phyloP scores from a whole-genome alignment of 2,888 invertebrate species.

The Protonemura montana region DNA sequence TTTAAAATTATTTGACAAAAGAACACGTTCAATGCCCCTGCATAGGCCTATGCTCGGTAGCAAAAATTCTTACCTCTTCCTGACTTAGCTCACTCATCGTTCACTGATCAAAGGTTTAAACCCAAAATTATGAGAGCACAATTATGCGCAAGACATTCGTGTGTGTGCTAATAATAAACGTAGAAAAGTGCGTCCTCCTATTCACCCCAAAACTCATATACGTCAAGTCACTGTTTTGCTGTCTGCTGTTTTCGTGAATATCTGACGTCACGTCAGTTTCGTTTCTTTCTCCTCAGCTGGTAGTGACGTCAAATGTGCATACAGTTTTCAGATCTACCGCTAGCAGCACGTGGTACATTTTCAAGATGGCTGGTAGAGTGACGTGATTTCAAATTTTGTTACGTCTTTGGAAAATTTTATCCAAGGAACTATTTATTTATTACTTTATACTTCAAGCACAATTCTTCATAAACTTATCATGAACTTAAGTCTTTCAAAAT shows the following conservation, averaged over 20 bases:
- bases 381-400: background rate
- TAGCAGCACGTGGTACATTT: background rate
- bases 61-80: conserved; percentile 77
- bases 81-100: conserved; percentile 85
- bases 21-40: background rate
- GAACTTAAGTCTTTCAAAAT: background rate
- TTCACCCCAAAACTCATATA: conserved; percentile 34
- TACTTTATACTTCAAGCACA: background rate
- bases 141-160: background rate
- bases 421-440: background rate
- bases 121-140: conserved; percentile 21
- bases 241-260: conserved; percentile 32
- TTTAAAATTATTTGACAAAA: background rate
- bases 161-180: conserved; percentile 38
- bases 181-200: conserved; percentile 49
- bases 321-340: background rate
- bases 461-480: background rate
- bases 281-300: conserved; percentile 26
- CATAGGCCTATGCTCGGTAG: background rate
- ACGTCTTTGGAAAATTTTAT: background rate
- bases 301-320: background rate
- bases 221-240: conserved; percentile 45
- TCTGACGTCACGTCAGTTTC: conserved; percentile 31
- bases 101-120: background rate
- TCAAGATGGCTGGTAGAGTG: background rate